Evolutionary conservation across 2,113 vertebrate species (phyloP).

Genomic region (Bubalus kerabau): DNA sequence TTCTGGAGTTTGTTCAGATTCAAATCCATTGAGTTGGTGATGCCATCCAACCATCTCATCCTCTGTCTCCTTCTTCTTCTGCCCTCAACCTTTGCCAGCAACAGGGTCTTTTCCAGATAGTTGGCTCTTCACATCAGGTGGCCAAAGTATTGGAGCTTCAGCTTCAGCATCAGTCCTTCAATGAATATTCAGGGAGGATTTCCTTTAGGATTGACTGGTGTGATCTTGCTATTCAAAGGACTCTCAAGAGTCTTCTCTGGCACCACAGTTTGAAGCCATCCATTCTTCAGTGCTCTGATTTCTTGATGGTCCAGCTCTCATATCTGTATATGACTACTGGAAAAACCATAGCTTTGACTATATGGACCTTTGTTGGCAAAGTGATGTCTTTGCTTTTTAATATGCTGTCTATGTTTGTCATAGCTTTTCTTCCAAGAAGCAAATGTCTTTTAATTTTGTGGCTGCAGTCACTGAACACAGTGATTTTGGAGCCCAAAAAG

Average conservation of each 20-base stretch:
- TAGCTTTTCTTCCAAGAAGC: neutral
- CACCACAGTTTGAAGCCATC: neutral
- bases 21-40: neutral
- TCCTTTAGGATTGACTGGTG: neutral
- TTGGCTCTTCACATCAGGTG: neutral
- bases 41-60: neutral
- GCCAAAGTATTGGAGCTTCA: neutral
- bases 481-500: neutral
- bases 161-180: neutral
- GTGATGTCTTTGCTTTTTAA: neutral
- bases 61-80: neutral
- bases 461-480: neutral
- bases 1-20: neutral
- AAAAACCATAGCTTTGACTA: neutral
- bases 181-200: neutral
- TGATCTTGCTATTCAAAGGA: neutral
- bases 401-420: neutral
- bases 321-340: neutral
- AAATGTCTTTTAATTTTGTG: neutral
- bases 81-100: neutral
- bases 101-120: neutral
- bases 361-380: neutral
- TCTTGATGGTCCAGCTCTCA: neutral
- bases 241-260: neutral
- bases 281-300: neutral